These are phyloP conservation scores for Caranx ignobilis DNA, from an alignment of 2,113 vertebrate genomes.

Conservation along the genomic window DNA sequence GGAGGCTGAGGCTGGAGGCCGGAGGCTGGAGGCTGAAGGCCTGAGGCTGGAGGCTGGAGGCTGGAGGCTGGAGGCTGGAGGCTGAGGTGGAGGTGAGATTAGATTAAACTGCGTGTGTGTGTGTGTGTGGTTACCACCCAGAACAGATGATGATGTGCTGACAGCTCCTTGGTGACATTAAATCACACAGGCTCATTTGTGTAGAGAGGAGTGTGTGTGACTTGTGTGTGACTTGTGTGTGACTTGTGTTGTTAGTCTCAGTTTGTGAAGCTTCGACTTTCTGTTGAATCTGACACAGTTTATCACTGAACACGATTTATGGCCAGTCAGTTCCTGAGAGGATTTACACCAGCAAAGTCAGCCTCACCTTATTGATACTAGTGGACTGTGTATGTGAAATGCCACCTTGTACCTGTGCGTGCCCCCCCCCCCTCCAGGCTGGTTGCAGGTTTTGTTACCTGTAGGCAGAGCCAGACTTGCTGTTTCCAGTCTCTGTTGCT, in stretches of 20 bases:
- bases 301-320: conserved; percentile 17
- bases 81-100: conserved; percentile 16
- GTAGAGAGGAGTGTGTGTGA: not conserved
- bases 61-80: too few relatives aligned
- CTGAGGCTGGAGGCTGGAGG: too few relatives aligned
- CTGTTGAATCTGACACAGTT: not conserved
- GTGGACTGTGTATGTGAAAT: not conserved
- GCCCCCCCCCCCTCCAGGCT: too few relatives aligned
- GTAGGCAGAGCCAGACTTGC: not conserved
- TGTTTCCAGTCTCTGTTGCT: not conserved
- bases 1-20: too few relatives aligned
- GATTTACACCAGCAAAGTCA: not conserved
- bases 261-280: not conserved
- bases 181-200: not conserved
- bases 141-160: not conserved
- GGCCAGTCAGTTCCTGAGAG: conserved; percentile 39
- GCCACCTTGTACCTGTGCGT: not conserved
- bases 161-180: not conserved
- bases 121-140: conserved; percentile 7
- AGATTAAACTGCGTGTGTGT: conserved; percentile 12
- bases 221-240: not conserved
- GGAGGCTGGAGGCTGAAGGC: too few relatives aligned
- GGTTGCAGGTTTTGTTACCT: not conserved
- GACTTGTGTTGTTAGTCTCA: not conserved
- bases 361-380: conserved; percentile 1